These are phyloP conservation scores for Lepidurus packardi DNA, from an alignment of 1,140 invertebrate species.

Conservation along the genomic window DNA sequence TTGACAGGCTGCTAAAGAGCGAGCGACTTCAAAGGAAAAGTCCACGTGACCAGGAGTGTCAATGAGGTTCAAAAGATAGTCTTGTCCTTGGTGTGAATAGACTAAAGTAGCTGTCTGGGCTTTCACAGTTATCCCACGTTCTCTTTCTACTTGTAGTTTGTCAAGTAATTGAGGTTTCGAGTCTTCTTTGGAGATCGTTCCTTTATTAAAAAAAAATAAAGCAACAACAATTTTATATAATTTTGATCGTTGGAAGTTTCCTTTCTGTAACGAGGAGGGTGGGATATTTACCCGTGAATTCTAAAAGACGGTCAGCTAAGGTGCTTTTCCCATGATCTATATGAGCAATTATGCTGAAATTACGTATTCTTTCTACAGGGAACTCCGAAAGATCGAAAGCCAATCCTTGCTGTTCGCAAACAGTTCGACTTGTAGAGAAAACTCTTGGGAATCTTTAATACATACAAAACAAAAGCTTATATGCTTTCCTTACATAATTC, in stretches of 20 bases:
- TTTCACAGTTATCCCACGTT: constrained; percentile 96
- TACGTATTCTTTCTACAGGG: constrained; percentile 70
- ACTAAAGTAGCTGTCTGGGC: constrained; percentile 90
- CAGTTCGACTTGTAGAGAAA: not conserved
- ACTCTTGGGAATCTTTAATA: not conserved
- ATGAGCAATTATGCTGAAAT: constrained; percentile 96
- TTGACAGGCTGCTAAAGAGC: constrained; percentile 85
- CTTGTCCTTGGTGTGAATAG: constrained; percentile 58
- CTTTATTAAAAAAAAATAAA: constrained; percentile 41
- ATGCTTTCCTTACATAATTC: too few species aligned
- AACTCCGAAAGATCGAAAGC: constrained; percentile 40
- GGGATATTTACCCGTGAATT: constrained; percentile 62
- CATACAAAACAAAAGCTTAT: not conserved
- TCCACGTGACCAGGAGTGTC: constrained; percentile 99
- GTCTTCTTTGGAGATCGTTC: constrained; percentile 63
- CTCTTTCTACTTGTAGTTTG: constrained; percentile 81
- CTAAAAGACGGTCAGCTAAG: constrained; percentile 82
- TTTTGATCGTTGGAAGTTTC: not conserved
- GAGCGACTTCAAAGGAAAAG: constrained; percentile 90
- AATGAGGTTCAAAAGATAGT: constrained; percentile 91
- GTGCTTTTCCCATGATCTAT: constrained; percentile 98
- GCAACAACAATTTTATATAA: not conserved
- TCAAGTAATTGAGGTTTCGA: constrained; percentile 76
- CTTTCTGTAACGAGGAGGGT: not conserved
- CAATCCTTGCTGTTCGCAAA: not conserved